A percentile compares a stretch with the other conserved stretches of the same genome.
These are phyloP conservation scores for Drosophila athabasca DNA, from an alignment of 1,140 invertebrate species.

Conservation along the genomic window DNA sequence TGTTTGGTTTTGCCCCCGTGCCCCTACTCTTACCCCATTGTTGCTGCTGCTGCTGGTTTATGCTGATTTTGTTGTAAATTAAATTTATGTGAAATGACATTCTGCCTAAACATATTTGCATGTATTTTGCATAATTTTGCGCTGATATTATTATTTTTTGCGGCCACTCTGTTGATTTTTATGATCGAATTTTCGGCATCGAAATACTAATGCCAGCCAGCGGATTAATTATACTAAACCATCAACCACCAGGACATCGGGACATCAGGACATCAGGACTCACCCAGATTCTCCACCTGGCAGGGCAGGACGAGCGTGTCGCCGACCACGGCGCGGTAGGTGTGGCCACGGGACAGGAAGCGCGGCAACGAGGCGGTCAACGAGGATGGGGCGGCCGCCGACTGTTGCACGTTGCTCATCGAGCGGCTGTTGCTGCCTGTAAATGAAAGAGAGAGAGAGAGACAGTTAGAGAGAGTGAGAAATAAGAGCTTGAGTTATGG, in stretches of 20 bases:
- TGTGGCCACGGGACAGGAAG: slow-evolving; percentile 89
- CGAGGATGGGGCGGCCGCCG: slow-evolving; percentile 52
- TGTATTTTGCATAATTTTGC: slow-evolving; percentile 65
- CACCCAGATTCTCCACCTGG: slow-evolving; percentile 90
- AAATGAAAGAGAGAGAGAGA: slow-evolving; percentile 9
- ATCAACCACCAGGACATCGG: slow-evolving; percentile 6
- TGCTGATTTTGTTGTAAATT: slow-evolving; percentile 51
- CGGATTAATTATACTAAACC: slow-evolving; percentile 64
- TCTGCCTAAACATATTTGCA: slow-evolving; percentile 74
- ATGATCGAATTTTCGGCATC: slow-evolving; percentile 63
- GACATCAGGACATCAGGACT: slow-evolving; percentile 71
- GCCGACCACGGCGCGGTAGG: slow-evolving; percentile 89
- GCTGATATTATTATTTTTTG: slow-evolving; percentile 36
- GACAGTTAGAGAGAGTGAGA: too few relatives aligned
- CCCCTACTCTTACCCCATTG: slow-evolving; percentile 1
- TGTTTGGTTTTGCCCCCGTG: slow-evolving; percentile 50
- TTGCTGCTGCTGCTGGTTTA: slow-evolving; percentile 11
- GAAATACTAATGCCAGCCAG: slow-evolving; percentile 47
- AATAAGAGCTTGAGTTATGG: slow-evolving; percentile 17
- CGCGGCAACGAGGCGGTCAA: slow-evolving; percentile 84
- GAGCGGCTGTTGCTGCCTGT: slow-evolving; percentile 72
- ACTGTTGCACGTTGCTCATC: slow-evolving; percentile 64
- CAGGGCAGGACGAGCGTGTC: slow-evolving; percentile 90
- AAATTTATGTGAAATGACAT: slow-evolving; percentile 76
- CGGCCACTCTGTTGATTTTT: slow-evolving; percentile 25